phyloP scores from a whole-genome alignment of 2,888 invertebrate species.

The Camptogramma bilineatum region DNA sequence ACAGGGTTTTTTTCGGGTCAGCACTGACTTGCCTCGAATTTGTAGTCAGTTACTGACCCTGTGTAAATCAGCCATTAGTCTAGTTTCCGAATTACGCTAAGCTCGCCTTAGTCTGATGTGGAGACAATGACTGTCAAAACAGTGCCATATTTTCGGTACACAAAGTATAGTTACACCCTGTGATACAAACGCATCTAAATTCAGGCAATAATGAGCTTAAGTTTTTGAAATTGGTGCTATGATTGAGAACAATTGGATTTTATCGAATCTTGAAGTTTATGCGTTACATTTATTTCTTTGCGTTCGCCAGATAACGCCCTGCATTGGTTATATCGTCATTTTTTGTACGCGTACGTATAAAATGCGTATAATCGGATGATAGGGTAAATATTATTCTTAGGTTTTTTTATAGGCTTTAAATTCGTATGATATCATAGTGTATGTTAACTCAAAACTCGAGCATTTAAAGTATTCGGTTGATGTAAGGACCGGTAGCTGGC shows the following conservation, averaged over 20 bases:
- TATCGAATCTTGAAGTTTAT: constrained; percentile 15
- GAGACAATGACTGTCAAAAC: constrained; percentile 44
- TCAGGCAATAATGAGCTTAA: constrained; percentile 36
- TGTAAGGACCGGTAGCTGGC: constrained; percentile 40
- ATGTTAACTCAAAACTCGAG: constrained; percentile 63
- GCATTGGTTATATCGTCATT: constrained; percentile 74
- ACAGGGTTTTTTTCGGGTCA: too few species aligned
- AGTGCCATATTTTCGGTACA: constrained; percentile 42
- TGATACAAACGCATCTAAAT: constrained; percentile 49
- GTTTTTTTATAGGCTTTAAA: constrained; percentile 77
- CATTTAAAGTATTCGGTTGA: constrained; percentile 70
- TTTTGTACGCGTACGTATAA: constrained; percentile 67
- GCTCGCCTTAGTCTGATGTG: constrained; percentile 59
- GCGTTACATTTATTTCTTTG: constrained; percentile 9
- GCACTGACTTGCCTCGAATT: too few species aligned
- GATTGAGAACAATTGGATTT: constrained; percentile 39
- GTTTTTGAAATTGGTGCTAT: constrained; percentile 53
- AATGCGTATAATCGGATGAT: constrained; percentile 78
- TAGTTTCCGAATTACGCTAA: constrained; percentile 61
- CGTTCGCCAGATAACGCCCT: constrained; percentile 51
- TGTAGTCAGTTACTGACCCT: too few species aligned
- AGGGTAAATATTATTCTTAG: constrained; percentile 64
- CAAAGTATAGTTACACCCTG: constrained; percentile 41
- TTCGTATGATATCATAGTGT: constrained; percentile 62
- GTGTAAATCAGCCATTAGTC: too few species aligned